These are phyloP conservation scores for Lacanobia oleracea DNA, from an alignment of 2,888 invertebrate genomes.

Conservation along the genomic window DNA sequence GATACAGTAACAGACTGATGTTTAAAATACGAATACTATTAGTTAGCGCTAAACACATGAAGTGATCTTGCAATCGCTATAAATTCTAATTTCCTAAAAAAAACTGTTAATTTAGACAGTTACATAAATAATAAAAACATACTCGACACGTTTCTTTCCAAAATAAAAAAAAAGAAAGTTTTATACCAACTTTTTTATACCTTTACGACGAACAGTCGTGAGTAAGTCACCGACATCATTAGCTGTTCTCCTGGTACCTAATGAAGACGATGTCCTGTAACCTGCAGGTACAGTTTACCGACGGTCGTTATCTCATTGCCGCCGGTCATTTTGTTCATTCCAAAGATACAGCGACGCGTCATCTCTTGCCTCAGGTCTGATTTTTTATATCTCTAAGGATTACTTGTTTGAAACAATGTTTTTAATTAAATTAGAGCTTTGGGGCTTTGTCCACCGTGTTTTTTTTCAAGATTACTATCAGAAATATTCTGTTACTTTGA, in stretches of 20 bases:
- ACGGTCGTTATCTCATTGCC: conserved; percentile 68
- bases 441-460: not conserved
- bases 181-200: not conserved
- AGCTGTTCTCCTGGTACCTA: conserved; percentile 24
- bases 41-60: too few relatives aligned
- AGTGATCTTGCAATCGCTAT: too few relatives aligned
- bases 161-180: too few relatives aligned
- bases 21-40: too few relatives aligned
- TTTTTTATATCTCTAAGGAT: conserved; percentile 9
- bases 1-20: too few relatives aligned
- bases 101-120: too few relatives aligned
- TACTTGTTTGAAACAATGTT: not conserved
- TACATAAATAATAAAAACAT: too few relatives aligned
- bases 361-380: conserved; percentile 46
- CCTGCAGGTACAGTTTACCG: not conserved
- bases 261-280: conserved; percentile 53
- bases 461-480: not conserved
- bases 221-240: conserved; percentile 35
- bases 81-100: too few relatives aligned
- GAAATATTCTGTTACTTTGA: not conserved
- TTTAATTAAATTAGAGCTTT: not conserved
- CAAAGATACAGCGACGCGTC: conserved; percentile 46
- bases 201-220: too few relatives aligned
- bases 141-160: too few relatives aligned
- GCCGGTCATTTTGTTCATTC: conserved; percentile 69